Base-by-base conservation (phyloP, 2,113 vertebrate species). In the Semnornis frantzii region DNA sequence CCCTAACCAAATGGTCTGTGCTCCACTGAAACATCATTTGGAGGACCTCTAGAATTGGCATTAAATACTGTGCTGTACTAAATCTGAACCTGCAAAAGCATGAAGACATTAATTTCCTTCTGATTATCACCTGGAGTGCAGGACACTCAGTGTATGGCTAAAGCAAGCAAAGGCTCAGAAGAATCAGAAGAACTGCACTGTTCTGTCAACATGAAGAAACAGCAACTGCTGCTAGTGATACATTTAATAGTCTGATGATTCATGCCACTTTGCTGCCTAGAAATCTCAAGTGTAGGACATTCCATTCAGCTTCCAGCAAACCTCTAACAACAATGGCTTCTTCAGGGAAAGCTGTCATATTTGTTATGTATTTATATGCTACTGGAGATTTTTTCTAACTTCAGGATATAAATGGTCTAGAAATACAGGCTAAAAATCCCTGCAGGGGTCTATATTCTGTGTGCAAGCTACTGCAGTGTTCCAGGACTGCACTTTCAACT, bases 361-460 rank as follows among this genome's bases (percentile, higher is more conserved):
- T 68, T 42, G 15, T 52, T 64, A 83, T 0, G 0, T 34, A 30
- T 83, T 70, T 58, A 37, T 12, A 23, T 15, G n/a, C 30, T 85
- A 74, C 52, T 19, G 62, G 54, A 42, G 21, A 83, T 60, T 60
- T 65, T 70, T 31, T 31, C 15, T 71, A 54, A 62, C 52, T 87
- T 65, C 13, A 33, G 3, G 3, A 33, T 31, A 73, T 16, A 72
- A 76, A 28, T 0, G 0, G 39, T 73, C 31, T 21, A 44, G 19
- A 72, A 89, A 17, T 57, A 75, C 3, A 84, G 44, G 54, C 13
- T 81, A 6, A 59, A 77, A 37, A 48, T 31, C 23, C 17, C 23
- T 7, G 15, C 46, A 46, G 37, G 54, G 17, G 16, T 88, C 57
- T 68, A 9, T 13, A 9, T 42, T 69, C 57, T 20, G 12, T 16